A percentile compares a stretch with the other conserved stretches of the same genome.
Conservation (phyloP, 2,888 invertebrate genomes). For the Stenoptilia bipunctidactyla region DNA sequence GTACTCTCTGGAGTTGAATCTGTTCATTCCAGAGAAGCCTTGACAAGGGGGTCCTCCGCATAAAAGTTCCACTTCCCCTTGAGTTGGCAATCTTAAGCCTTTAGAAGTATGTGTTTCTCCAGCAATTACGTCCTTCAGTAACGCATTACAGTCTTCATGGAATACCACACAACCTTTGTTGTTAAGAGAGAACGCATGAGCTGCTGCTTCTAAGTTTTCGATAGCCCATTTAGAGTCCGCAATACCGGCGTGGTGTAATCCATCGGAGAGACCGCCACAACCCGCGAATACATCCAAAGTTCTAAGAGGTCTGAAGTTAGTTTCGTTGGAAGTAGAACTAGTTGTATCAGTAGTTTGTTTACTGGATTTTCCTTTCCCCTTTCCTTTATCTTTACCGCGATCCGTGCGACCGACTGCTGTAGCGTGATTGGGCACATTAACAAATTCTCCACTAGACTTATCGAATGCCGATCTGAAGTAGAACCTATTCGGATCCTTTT, state of each 20-base stretch:
- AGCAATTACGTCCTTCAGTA: constrained; percentile 78
- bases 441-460: constrained; percentile 59
- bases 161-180: constrained; percentile 81
- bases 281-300: constrained; percentile 89
- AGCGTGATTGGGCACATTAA: constrained; percentile 74
- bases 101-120: constrained; percentile 60
- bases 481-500: constrained; percentile 76
- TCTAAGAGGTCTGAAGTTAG: constrained; percentile 63
- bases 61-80: constrained; percentile 85
- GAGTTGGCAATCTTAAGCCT: constrained; percentile 75
- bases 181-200: constrained; percentile 83
- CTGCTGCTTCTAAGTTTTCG: constrained; percentile 82
- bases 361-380: constrained; percentile 75
- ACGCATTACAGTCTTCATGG: constrained; percentile 83
- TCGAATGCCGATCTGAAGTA: constrained; percentile 81
- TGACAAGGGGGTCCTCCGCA: constrained; percentile 93
- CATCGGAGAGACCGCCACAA: constrained; percentile 86
- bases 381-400: constrained; percentile 76
- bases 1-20: constrained; percentile 87
- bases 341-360: constrained; percentile 28
- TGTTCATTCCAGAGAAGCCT: constrained; percentile 91
- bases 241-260: constrained; percentile 77
- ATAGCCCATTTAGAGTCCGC: constrained; percentile 85
- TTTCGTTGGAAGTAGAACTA: constrained; percentile 24
- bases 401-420: constrained; percentile 70